phyloP scores from a whole-genome alignment of 2,888 invertebrate genomes.

The Clanis bilineata region DNA sequence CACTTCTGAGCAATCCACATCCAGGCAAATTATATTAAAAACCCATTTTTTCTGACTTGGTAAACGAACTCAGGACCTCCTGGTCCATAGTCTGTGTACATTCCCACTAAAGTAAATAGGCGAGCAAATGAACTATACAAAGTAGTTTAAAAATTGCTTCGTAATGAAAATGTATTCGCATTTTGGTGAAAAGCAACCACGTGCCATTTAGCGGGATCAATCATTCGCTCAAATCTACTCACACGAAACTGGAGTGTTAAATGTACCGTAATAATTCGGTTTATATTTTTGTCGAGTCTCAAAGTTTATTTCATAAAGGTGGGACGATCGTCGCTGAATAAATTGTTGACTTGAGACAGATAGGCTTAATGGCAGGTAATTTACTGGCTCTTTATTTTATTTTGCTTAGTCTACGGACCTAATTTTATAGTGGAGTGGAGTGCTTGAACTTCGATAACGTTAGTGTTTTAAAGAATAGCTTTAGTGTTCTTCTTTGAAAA shows the following conservation, averaged over 20 bases:
- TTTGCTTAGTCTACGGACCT: not conserved
- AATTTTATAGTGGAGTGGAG: not conserved
- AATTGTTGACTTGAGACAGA: conserved; percentile 11
- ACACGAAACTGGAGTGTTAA: conserved; percentile 39
- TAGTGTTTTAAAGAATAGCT: not conserved
- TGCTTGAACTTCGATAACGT: not conserved
- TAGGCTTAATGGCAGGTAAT: not conserved
- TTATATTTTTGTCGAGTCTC: conserved; percentile 34
- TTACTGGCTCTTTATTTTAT: not conserved
- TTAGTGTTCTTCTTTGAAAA: no score
- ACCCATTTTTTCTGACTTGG: no score
- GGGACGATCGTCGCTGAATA: not conserved
- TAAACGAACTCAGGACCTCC: no score
- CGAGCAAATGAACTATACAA: no score
- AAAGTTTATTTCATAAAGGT: conserved; percentile 20
- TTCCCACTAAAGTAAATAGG: no score
- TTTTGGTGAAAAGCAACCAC: conserved; percentile 32
- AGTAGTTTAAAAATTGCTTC: no score
- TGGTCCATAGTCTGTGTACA: no score
- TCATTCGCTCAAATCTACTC: conserved; percentile 47
- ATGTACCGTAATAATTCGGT: conserved; percentile 49
- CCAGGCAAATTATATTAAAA: no score
- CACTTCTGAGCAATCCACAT: no score
- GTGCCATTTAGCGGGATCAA: conserved; percentile 55
- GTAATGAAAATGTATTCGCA: not conserved